Evolutionary conservation across 2,113 vertebrate species (phyloP), one percentile per base, ranked within the genome.

Genomic region (Pseudopipra pipra): DNA sequence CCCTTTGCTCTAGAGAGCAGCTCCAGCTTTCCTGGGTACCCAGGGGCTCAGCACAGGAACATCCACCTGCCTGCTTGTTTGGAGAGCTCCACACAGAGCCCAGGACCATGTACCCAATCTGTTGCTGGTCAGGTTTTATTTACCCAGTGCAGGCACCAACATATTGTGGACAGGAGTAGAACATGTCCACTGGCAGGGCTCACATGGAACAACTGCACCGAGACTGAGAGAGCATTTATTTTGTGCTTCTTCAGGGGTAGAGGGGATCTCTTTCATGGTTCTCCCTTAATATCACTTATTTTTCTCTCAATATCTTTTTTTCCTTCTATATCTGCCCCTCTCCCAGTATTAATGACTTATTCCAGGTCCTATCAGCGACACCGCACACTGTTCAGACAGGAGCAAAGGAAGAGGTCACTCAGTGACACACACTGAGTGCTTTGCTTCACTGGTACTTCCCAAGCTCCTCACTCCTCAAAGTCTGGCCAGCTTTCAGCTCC

Each of bases 51-150:
- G 47, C 31, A 63, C 44, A 37, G 1, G 3, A n/a, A 17, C 23
- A 54, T 8, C 14, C 3, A 12, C 19, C 12, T 8, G 7, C 19
- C 27, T 81, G n/a, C 20, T 14, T 3, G 2, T 6, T 12, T n/a
- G 37, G 28, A 43, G 46, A 81, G 31, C 33, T 62, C 35, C 73
- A 16, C 5, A 24, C 0, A 20, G 22, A 81, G 35, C 19, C 47
- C 31, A 15, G 16, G 43, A 11, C 7, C 39, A 8, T 0, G 0
- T 9, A 31, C 16, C 39, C 47, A 66, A 14, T 6, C 18, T 37
- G 28, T 16, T 49, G 35, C 35, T 46, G 24, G 7, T 15, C 35
- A 47, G 17, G 6, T 43, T 5, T 37, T 66, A 8, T n/a, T 55
- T 5, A 55, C 15, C 22, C 28, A 10, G 25, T 14, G 27, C 18